Evolutionary conservation across 2,888 invertebrate genomes (phyloP), one percentile per base, ranked within the genome.

Genomic region (Nasonia oneida): DNA sequence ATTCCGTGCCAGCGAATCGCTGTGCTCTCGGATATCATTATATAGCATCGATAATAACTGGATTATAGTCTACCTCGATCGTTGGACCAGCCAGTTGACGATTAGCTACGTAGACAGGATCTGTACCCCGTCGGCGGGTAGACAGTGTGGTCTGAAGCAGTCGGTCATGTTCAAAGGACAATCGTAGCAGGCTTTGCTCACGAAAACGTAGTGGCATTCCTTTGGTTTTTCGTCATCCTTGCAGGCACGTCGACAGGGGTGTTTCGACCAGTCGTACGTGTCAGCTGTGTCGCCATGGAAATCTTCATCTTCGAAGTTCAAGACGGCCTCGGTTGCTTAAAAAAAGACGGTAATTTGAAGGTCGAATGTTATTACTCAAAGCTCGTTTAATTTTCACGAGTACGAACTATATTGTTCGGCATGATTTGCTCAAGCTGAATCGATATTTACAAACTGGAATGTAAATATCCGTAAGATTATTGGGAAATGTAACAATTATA

Each of bases 1-100:
- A 97, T 95, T 0, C 98, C 98, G 91, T 98, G 98, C 98, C 98
- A 98, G 91, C 98, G 98, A 37, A 98, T 96, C 0, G 97, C 96
- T 0, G 98, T 97, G 37, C 96, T 96, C 91, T 98, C 97, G 0
- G 96, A 96, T 91, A 96, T 94, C 92, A 98, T 92, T 50, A 4
- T 3, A 18, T 3, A 18, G 12, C 3, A 50, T 10, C 5, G 3
- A 75, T 6, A 29, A 18, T n/a, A 15, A 76, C 96, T 96, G 84
- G 94, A 64, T 1, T 23, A 15, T 8, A 3, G 10, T n/a, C 2
- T 18, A 70, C 70, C 70, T 70, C 71, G 37, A 39, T 39, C 0
- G 10, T 12, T 29, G 98, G 98, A 57, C 98, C 98, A 0, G 98
- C 98, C 95, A 98, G 95, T 94, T 96, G 96, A 88, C 98, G 95